phyloP scores from a whole-genome alignment of 2,797 vertebrate species.

The Lerista edwardsae region DNA sequence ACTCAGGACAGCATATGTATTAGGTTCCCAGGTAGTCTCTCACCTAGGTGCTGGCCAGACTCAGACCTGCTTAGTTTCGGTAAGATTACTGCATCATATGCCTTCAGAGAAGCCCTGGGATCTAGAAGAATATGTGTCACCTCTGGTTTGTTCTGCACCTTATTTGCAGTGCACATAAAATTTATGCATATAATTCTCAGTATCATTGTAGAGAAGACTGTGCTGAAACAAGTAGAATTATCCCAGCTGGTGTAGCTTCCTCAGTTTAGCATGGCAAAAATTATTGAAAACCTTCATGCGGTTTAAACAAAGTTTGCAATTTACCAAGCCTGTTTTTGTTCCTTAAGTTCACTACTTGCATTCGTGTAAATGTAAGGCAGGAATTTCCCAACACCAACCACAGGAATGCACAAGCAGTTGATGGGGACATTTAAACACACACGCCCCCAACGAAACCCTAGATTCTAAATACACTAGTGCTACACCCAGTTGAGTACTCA shows the following conservation, averaged over 20 bases:
- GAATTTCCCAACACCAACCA: slow-evolving; percentile 14
- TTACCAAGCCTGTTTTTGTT: slow-evolving; percentile 16
- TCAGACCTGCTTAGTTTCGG: neutral
- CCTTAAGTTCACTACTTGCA: neutral
- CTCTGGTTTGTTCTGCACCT: neutral
- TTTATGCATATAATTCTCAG: neutral
- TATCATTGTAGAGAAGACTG: neutral
- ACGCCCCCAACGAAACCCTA: neutral
- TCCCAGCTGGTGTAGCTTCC: neutral
- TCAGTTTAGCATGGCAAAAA: slow-evolving; percentile 9
- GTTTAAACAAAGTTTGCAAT: slow-evolving; percentile 42
- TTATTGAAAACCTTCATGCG: neutral
- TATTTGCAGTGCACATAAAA: neutral
- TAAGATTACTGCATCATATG: neutral
- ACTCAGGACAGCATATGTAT: neutral
- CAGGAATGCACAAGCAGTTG: neutral
- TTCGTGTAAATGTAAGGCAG: slow-evolving; percentile 26
- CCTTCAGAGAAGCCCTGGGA: neutral
- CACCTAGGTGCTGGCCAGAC: neutral
- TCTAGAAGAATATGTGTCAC: neutral
- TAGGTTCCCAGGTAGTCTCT: neutral
- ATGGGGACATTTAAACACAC: neutral
- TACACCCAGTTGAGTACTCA: neutral
- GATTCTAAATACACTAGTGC: neutral
- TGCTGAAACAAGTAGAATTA: neutral